Evolutionary conservation across 2,888 invertebrate species (phyloP).

Genomic region (Nowickia ferox): DNA sequence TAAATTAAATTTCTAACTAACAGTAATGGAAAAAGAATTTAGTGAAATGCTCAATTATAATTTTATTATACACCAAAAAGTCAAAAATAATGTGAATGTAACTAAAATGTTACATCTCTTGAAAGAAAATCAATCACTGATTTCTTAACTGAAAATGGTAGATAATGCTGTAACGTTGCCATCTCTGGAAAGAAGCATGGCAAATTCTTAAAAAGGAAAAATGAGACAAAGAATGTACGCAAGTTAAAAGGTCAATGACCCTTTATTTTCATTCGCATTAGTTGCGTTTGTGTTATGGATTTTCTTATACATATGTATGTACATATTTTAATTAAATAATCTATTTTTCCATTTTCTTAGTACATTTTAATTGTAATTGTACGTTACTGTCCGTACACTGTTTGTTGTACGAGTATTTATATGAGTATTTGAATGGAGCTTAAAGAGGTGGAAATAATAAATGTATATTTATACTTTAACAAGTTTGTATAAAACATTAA

Average conservation of each 20-base stretch:
- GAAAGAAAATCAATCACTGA: too few relatives aligned
- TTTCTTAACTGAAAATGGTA: too few relatives aligned
- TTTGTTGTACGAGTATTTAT: not conserved
- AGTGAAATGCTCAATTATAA: too few relatives aligned
- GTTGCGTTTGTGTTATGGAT: not conserved
- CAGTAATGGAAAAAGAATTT: too few relatives aligned
- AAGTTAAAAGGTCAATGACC: not conserved
- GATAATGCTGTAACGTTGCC: not conserved
- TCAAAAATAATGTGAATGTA: too few relatives aligned
- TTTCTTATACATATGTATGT: too few relatives aligned
- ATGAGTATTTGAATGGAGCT: not conserved
- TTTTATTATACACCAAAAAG: too few relatives aligned
- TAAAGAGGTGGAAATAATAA: constrained; percentile 4
- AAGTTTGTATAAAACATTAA: not conserved
- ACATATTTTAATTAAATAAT: constrained; percentile 48
- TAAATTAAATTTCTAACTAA: too few relatives aligned
- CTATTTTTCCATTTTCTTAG: not conserved
- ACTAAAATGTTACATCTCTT: too few relatives aligned
- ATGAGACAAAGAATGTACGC: not conserved
- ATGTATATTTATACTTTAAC: not conserved
- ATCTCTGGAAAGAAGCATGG: not conserved
- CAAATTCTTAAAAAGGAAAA: not conserved
- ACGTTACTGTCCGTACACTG: not conserved
- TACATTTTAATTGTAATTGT: not conserved
- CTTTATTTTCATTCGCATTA: constrained; percentile 8